Conservation (phyloP, 2,797 vertebrate genomes). For the Spinibarbus caldwelli region DNA sequence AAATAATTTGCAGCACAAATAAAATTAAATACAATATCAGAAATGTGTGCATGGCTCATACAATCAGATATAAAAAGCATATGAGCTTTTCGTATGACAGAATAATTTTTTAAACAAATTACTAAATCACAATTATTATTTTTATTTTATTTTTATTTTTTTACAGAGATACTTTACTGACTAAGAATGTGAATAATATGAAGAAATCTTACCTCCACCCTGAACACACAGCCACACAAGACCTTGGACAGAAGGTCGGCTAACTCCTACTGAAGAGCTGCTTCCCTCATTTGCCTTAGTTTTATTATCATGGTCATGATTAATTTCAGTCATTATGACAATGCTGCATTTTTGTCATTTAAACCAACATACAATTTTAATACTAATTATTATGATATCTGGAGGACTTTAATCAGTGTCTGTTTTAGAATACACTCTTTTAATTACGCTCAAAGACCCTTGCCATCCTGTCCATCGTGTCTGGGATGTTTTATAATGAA, state of each 20-base stretch:
- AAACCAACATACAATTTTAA: background rate
- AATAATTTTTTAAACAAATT: background rate
- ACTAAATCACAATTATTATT: background rate
- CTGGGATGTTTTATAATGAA: conserved; percentile 33
- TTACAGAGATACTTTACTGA: conserved; percentile 51
- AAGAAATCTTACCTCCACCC: conserved; percentile 2
- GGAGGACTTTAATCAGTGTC: conserved; percentile 39
- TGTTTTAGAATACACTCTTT: background rate
- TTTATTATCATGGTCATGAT: background rate
- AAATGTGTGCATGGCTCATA: background rate
- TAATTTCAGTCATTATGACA: conserved; percentile 23
- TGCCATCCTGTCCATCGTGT: background rate
- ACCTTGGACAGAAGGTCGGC: background rate
- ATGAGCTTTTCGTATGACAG: background rate
- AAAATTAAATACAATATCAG: background rate
- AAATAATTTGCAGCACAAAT: background rate
- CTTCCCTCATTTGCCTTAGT: conserved; percentile 35
- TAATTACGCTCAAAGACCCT: background rate
- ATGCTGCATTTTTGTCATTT: conserved; percentile 26
- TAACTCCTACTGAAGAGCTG: conserved; percentile 6
- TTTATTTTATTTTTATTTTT: background rate
- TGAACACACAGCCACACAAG: background rate
- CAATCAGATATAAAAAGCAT: background rate
- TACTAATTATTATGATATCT: conserved; percentile 6
- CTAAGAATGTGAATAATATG: conserved; percentile 27